Evolutionary conservation across 2,888 invertebrate species (phyloP), one percentile per base, ranked within the genome.

Genomic region (Dendrolimus pini): DNA sequence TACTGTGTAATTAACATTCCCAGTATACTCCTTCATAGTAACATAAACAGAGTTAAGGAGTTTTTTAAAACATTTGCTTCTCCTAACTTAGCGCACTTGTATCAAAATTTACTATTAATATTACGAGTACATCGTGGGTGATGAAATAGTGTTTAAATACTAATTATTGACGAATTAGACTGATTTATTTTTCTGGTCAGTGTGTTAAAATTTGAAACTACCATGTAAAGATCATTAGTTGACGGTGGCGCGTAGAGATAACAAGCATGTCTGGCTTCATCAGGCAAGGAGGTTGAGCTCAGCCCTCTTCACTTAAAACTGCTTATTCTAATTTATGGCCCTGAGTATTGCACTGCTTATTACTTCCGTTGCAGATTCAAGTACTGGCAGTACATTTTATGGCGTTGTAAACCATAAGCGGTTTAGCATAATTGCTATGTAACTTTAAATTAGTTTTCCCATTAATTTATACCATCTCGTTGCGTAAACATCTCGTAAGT

Each of bases 401-500:
- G 82, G 84, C 79, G 85, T 82, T 82, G 85, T 86, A 86, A 86
- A 84, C 85, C 86, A 85, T 82, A 80, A 83, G 80, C 81, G 82
- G 79, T 87, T 87, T 85, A 83, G 82, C 84, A 85, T 89, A 89
- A 89, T 89, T 89, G 85, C 83, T 83, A 78, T 78, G 79, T 80
- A 75, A 83, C 83, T 83, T 88, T 86, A 83, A 86, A 87, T 88
- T 87, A 84, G 83, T 86, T 85, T 80, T 77, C 75, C 73, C 83
- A 86, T 88, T 84, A 85, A 85, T 30, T 30, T 30, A 30, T 30
- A 30, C 30, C 30, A 30, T 3, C 30, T 30, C 30, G 6, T 30
- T 30, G 30, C 30, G 30, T 30, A 30, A 30, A 30, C 6, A 30
- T 30, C 30, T 30, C 30, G 30, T 6, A 30, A 30, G 30, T 30